Base-by-base conservation (phyloP, 2,797 vertebrate species). In the Sebastes minor region DNA sequence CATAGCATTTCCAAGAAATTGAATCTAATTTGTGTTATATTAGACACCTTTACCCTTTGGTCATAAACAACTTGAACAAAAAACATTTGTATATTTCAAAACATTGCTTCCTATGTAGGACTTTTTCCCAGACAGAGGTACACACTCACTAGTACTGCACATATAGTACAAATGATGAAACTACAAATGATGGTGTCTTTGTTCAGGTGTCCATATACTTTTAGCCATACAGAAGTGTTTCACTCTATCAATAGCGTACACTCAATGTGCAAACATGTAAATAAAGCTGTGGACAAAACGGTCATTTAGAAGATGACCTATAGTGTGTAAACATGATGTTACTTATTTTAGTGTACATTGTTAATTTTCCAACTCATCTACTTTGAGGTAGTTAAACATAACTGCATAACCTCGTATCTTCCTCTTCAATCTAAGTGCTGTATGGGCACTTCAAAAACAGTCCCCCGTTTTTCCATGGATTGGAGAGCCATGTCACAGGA, bases 401-500 rank as follows among this genome's bases (percentile, higher is more conserved):
- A 38, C 46, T 63, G 70, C 14, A 66, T 66, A 60, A 73, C 75
- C 22, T 53, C 8, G 4, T 68, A 33, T 64, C 52, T 46, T 65
- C 14, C 59, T 69, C 42, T 69, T 74, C 16, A 69, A 27, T 80
- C 16, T 61, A 20, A 63, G 42, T 52, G n/a, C 63, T 65, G 23
- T 33, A 22, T 2, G 11, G 23, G 71, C 67, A 76, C 83, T 91
- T 90, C 30, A 76, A 69, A 68, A 72, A 76, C 22, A 77, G 74
- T 68, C 33, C 68, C 67, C 28, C 63, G 1, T 71, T 86, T 95
- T 94, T 95, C 94, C 95, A 94, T 85, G 91, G 90, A 94, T 91
- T 96, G 91, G 94, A 96, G 93, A 95, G 92, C 86, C 82, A 93
- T 95, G 85, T 96, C 94, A 92, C 93, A 95, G 91, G 91, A 93